A percentile compares a stretch with the other conserved stretches of the same genome.
phyloP scores from a whole-genome alignment of 2,888 invertebrate genomes.

The Oxycera nigricornis region DNA sequence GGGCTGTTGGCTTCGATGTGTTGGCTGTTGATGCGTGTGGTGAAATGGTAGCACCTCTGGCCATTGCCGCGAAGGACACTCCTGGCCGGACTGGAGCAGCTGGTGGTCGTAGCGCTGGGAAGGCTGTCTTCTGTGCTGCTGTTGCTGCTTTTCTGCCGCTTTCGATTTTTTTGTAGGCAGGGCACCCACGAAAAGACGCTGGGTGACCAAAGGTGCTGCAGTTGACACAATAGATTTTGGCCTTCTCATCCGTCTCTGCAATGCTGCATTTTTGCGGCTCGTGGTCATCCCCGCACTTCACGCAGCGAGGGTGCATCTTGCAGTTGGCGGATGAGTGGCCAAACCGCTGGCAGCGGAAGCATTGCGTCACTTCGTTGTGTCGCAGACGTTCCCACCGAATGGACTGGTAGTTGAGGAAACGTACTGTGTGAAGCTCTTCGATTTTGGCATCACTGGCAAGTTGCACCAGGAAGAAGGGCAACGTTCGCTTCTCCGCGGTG shows the following conservation, averaged over 20 bases:
- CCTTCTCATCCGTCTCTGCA: background rate
- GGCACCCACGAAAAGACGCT: slow-evolving; percentile 27
- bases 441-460: background rate
- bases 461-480: background rate
- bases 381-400: background rate
- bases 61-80: background rate
- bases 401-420: background rate
- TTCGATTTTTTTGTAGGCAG: background rate
- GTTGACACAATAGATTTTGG: background rate
- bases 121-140: background rate
- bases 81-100: background rate
- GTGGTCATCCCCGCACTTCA: slow-evolving; percentile 20
- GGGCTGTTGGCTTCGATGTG: background rate
- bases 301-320: slow-evolving; percentile 1
- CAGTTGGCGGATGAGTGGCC: slow-evolving; percentile 33
- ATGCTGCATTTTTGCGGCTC: background rate
- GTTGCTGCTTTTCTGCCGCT: background rate
- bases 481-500: background rate
- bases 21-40: too few species aligned
- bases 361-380: background rate
- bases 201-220: slow-evolving; percentile 27
- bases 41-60: too few species aligned
- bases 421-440: too few species aligned
- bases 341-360: slow-evolving; percentile 29
- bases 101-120: too few species aligned